A percentile compares a stretch with the other conserved stretches of the same genome.
Conservation (phyloP, 2,888 invertebrate species). For the Dasypogon diadema region DNA sequence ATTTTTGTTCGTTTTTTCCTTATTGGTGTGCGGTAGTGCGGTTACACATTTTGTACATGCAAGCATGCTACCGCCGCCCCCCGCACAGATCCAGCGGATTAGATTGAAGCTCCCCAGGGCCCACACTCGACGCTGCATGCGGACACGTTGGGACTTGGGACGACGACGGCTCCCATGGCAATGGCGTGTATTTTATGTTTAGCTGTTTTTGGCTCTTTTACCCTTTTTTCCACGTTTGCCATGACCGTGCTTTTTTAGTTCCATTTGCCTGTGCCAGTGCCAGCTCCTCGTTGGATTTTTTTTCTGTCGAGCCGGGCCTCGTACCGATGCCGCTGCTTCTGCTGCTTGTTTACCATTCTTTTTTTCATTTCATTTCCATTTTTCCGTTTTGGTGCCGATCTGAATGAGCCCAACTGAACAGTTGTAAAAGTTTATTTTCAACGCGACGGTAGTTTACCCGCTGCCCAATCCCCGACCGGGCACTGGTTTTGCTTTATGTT, state of each 20-base stretch:
- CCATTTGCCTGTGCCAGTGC: too few species aligned
- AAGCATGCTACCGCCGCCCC: slow-evolving; percentile 30
- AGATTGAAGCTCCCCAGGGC: slow-evolving; percentile 30
- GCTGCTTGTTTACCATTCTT: slow-evolving; percentile 28
- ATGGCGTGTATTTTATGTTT: slow-evolving; percentile 23
- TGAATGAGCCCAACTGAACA: slow-evolving; percentile 20
- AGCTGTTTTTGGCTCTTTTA: slow-evolving; percentile 30
- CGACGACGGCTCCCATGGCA: background rate
- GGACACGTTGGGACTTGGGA: slow-evolving; percentile 10
- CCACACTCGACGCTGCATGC: slow-evolving; percentile 32
- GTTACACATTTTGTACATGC: slow-evolving; percentile 47
- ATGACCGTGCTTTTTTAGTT: background rate
- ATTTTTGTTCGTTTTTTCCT: slow-evolving; percentile 1
- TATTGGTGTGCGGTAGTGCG: slow-evolving; percentile 42
- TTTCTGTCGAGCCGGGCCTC: too few species aligned
- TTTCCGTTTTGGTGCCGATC: background rate
- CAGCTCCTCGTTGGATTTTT: background rate
- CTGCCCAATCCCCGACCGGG: background rate
- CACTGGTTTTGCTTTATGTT: background rate
- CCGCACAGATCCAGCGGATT: background rate
- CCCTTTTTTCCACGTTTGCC: slow-evolving; percentile 2
- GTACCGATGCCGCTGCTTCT: background rate
- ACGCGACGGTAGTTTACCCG: background rate
- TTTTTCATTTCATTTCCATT: background rate
- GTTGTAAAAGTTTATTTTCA: slow-evolving; percentile 43